Base-by-base conservation (phyloP, 2,797 vertebrate genomes). In the Tolypeutes matacus region DNA sequence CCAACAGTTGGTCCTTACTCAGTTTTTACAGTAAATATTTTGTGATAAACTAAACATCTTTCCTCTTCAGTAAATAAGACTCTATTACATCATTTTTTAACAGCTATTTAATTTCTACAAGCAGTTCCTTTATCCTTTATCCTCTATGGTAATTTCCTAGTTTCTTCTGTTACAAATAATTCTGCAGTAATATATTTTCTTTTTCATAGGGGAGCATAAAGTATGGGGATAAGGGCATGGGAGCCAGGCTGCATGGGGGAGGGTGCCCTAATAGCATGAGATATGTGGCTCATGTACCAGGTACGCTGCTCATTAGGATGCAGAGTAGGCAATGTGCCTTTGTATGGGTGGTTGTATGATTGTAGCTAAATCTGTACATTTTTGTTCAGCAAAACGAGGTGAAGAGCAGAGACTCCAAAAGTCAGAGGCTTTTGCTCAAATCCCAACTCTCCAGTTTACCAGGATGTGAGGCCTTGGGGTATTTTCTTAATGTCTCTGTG, bases 21-120 rank as follows among this genome's bases (percentile, higher is more conserved):
- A 58, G 27, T 75, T 86, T 73, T 81, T 81, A 94, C 14, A 86
- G 83, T 29, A 91, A 91, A 81, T 36, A 86, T 39, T 73, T 64
- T 62, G 3, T 86, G 46, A 67, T 91, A 65, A 80, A 80, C 20
- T 70, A 91, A 86, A 65, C 53, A 46, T 36, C 82, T 86, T 80
- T 86, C 34, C 82, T 80, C 10, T 13, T 49, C 49, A 46, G 76
- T 86, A 80, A 81, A 86, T 58, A 67, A 27, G 39, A 58, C 46
- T 46, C 46, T 46, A 46, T 46, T 46, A 46, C 49, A 86, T 91
- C 58, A 94, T 86, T 86, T 49, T 86, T 75, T 36, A 86, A 58
- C 10, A 91, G 60, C 75, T 75, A 49, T 36, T 94, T 85, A 69
- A 69, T 80, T 93, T 92, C 49, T 27, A 36, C 18, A 70, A 83